Percentiles rank a stretch among this genome's conserved stretches.
Conservation (phyloP, 2,888 invertebrate genomes). For the Hybos culiciformis region DNA sequence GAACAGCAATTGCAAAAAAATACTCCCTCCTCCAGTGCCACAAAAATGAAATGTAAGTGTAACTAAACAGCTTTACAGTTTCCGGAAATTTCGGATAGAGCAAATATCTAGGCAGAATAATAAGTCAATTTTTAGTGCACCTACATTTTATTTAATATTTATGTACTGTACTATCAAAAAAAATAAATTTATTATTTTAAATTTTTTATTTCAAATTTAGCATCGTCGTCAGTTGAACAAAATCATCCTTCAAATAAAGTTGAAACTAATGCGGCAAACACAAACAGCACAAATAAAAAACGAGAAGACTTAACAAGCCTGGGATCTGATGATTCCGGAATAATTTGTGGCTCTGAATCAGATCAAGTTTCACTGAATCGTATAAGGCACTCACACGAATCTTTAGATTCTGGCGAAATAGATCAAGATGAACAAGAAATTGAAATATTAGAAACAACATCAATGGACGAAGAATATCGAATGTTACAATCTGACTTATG, state of each 20-base stretch:
- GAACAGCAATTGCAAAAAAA: slow-evolving; percentile 12
- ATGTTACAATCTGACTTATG: slow-evolving; percentile 31
- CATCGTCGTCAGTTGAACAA: too few species aligned
- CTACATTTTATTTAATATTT: too few species aligned
- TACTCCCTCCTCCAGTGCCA: slow-evolving; percentile 9
- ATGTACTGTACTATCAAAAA: too few species aligned
- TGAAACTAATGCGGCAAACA: too few species aligned
- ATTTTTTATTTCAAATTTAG: too few species aligned
- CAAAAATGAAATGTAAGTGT: too few species aligned
- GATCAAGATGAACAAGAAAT: slow-evolving; percentile 46
- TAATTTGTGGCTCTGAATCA: slow-evolving; percentile 41
- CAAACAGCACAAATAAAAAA: not conserved
- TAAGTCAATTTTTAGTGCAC: too few species aligned
- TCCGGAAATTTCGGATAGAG: too few species aligned
- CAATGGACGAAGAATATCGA: slow-evolving; percentile 35
- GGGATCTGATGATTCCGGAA: slow-evolving; percentile 46
- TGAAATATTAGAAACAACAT: slow-evolving; percentile 33
- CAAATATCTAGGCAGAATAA: too few species aligned
- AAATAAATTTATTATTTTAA: too few species aligned
- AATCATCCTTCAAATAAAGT: too few species aligned
- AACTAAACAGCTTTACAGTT: too few species aligned
- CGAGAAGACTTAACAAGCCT: slow-evolving; percentile 39
- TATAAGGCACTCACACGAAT: slow-evolving; percentile 52
- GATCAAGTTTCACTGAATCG: slow-evolving; percentile 35
- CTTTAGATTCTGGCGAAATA: slow-evolving; percentile 52